Evolutionary conservation across 2,113 vertebrate species (phyloP).

Genomic region (Reinhardtius hippoglossoides): DNA sequence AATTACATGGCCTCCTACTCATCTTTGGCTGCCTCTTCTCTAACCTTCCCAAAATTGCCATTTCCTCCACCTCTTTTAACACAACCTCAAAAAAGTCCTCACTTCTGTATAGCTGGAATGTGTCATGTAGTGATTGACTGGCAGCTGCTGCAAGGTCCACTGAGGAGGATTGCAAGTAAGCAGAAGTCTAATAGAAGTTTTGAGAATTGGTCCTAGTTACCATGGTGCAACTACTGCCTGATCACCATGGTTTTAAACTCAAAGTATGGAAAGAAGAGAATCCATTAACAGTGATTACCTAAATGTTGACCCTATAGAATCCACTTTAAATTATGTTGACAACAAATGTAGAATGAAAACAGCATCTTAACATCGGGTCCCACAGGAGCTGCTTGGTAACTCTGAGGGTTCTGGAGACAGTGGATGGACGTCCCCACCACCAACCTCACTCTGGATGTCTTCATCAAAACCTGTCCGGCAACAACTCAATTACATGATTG

Average conservation of each 20-base stretch:
- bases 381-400: background rate
- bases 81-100: background rate
- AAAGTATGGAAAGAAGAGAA: background rate
- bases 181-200: background rate
- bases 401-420: too few relatives aligned
- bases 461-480: background rate
- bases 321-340: too few relatives aligned
- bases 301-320: too few relatives aligned
- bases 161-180: background rate
- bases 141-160: too few relatives aligned
- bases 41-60: background rate
- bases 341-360: too few relatives aligned
- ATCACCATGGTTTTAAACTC: background rate
- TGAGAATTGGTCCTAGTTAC: background rate
- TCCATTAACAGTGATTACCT: background rate
- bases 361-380: too few relatives aligned
- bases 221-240: background rate
- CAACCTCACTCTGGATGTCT: background rate
- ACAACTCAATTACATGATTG: background rate
- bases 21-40: background rate
- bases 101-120: background rate
- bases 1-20: background rate
- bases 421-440: too few relatives aligned
- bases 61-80: background rate
- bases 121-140: background rate